A percentile compares a stretch with the other conserved stretches of the same genome.
These are phyloP conservation scores for Nowickia ferox DNA, from an alignment of 2,888 invertebrate genomes.

Conservation along the genomic window DNA sequence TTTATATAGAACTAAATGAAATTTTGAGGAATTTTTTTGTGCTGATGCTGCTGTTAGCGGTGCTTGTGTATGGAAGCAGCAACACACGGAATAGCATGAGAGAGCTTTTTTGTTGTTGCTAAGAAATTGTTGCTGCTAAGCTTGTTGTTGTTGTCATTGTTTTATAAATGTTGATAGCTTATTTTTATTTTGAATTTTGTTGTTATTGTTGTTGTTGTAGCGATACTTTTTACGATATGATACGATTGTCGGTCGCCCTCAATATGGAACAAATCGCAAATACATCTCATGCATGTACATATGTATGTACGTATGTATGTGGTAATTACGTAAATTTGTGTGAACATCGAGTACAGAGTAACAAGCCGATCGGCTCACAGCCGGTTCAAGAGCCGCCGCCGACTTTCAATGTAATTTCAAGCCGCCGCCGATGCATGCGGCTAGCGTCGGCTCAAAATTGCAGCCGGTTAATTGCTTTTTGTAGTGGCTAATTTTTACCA, in stretches of 20 bases:
- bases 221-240: slow-evolving; percentile 57
- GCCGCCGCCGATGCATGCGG: no score
- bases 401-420: no score
- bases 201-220: slow-evolving; percentile 7
- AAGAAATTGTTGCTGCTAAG: slow-evolving; percentile 10
- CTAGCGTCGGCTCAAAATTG: no score
- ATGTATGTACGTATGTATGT: no score
- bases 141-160: slow-evolving; percentile 39
- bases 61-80: slow-evolving; percentile 27
- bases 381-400: no score
- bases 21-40: slow-evolving; percentile 32
- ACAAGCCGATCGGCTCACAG: no score
- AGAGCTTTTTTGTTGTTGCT: slow-evolving; percentile 54
- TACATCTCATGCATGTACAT: slow-evolving; percentile 1
- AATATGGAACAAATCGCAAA: slow-evolving; percentile 44
- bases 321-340: no score
- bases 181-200: slow-evolving; percentile 10
- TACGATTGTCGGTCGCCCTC: slow-evolving; percentile 30
- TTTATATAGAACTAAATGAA: slow-evolving; percentile 52
- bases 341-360: no score
- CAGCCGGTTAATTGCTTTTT: no score
- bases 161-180: slow-evolving; percentile 55
- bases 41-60: background rate
- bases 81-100: slow-evolving; percentile 40
- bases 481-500: no score